A percentile compares a stretch with the other conserved stretches of the same genome.
Conservation (phyloP, 2,797 vertebrate species). For the Alcedo quadribrachys region DNA sequence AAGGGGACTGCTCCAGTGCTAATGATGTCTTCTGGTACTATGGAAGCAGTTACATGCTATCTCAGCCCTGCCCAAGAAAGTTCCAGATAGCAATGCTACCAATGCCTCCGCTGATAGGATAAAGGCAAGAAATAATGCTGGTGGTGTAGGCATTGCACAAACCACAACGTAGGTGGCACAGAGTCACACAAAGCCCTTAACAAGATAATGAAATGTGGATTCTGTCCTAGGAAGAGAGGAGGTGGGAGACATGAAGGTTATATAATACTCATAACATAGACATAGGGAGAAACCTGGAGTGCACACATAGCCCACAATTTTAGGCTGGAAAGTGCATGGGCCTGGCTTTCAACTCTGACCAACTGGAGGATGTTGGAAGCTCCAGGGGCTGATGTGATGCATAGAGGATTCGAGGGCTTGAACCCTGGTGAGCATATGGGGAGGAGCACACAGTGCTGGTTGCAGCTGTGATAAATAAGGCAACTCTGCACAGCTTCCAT, state of each 20-base stretch:
- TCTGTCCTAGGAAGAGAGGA: not conserved
- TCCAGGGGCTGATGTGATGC: not conserved
- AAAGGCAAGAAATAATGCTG: not conserved
- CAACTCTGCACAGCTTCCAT: not conserved
- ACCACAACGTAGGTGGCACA: not conserved
- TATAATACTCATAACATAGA: not conserved
- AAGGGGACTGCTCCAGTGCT: not conserved
- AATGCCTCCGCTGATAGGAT: not conserved
- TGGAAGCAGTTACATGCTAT: not conserved
- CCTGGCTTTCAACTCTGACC: not conserved
- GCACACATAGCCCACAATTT: not conserved
- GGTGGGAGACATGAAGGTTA: not conserved
- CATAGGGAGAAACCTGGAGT: not conserved
- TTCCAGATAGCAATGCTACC: not conserved
- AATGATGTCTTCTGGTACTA: not conserved
- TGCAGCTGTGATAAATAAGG: not conserved
- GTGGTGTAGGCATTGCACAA: not conserved
- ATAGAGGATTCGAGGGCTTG: fast-evolving
- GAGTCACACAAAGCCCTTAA: not conserved
- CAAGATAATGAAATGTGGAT: not conserved
- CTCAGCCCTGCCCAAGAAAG: not conserved
- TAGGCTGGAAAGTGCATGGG: not conserved
- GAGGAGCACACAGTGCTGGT: not conserved
- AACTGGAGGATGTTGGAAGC: not conserved
- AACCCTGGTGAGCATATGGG: fast-evolving